phyloP scores from a whole-genome alignment of 2,113 vertebrate species.

The Potamarius usumacintae region DNA sequence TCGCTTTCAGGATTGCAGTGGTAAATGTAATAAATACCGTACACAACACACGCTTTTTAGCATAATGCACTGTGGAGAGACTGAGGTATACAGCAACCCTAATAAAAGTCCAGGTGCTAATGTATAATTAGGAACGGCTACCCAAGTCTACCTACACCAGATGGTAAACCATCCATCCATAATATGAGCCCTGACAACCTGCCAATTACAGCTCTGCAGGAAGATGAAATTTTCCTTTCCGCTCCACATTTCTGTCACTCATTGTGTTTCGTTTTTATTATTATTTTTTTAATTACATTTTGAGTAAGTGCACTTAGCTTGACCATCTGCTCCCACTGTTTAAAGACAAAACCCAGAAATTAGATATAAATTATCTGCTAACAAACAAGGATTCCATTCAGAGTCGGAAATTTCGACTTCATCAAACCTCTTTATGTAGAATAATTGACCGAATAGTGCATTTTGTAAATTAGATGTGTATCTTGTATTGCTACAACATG shows the following conservation, averaged over 20 bases:
- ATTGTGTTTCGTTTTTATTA: background rate
- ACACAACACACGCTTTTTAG: background rate
- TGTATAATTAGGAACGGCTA: constrained; percentile 27
- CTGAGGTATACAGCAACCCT: background rate
- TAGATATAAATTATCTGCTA: background rate
- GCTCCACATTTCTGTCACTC: constrained; percentile 10
- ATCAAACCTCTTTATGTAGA: background rate
- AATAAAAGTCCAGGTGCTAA: constrained; percentile 43
- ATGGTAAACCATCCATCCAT: constrained; percentile 48
- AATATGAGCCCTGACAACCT: constrained; percentile 39
- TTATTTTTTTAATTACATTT: background rate
- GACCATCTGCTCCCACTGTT: background rate
- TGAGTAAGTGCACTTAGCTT: background rate
- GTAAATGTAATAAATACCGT: background rate
- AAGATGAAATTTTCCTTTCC: constrained; percentile 18
- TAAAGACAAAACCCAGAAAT: background rate
- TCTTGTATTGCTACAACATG: background rate
- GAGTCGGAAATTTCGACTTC: background rate
- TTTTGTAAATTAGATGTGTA: background rate
- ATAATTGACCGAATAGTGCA: background rate
- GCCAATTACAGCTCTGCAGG: constrained; percentile 31
- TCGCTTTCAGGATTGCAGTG: background rate
- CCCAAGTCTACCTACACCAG: constrained; percentile 40
- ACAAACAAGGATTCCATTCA: background rate
- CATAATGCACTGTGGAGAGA: background rate